Percentiles rank a stretch among this genome's conserved stretches.
Evolutionary conservation across 2,888 invertebrate species (phyloP).

Genomic region (Eupelmus urozonus): DNA sequence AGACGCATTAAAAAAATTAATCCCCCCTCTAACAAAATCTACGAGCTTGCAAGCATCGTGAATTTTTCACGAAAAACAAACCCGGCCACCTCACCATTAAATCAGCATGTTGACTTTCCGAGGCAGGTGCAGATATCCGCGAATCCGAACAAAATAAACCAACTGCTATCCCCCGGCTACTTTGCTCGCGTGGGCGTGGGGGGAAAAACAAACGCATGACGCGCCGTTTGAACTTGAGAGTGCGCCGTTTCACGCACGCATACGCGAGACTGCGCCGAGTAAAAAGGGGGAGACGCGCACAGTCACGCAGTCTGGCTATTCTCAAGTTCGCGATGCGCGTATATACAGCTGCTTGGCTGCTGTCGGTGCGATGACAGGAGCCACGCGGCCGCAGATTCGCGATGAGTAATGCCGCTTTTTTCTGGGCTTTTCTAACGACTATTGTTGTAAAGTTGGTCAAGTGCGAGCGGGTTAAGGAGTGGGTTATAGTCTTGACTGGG

Average conservation of each 20-base stretch:
- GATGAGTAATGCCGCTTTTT: too few relatives aligned
- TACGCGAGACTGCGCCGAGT: slow-evolving; percentile 35
- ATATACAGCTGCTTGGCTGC: not conserved
- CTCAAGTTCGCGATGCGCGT: slow-evolving; percentile 50
- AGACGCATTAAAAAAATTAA: too few relatives aligned
- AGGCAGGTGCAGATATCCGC: not conserved
- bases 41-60: not conserved
- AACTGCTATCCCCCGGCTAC: not conserved
- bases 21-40: too few relatives aligned
- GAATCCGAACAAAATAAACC: not conserved
- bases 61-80: slow-evolving; percentile 5
- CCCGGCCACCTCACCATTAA: not conserved
- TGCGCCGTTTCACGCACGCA: not conserved
- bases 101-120: not conserved
- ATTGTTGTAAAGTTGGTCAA: too few relatives aligned
- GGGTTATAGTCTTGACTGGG: too few relatives aligned
- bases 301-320: slow-evolving; percentile 58
- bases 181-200: not conserved
- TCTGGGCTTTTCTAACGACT: too few relatives aligned
- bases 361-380: slow-evolving; percentile 13
- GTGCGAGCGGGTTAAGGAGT: too few relatives aligned
- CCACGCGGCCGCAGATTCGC: too few relatives aligned
- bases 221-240: not conserved
- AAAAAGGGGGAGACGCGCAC: slow-evolving; percentile 16
- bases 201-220: too few relatives aligned